Evolutionary conservation across 2,113 vertebrate species (phyloP).

Genomic region (Tympanuchus pallidicinctus): DNA sequence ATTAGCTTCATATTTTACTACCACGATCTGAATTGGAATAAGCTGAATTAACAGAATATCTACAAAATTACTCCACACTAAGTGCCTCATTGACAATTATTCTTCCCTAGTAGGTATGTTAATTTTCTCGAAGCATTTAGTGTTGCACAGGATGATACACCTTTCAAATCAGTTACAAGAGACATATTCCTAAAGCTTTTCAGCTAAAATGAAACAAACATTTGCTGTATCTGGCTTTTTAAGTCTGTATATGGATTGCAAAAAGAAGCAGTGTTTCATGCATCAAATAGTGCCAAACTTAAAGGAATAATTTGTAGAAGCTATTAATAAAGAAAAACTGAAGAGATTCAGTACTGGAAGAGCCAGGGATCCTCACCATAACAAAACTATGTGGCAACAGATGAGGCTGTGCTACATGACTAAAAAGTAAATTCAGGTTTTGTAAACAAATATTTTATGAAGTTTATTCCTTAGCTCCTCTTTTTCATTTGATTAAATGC

Average conservation of each 20-base stretch:
- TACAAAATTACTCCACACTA: background rate
- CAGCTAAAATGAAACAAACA: background rate
- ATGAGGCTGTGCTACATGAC: fast-evolving
- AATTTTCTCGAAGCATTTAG: background rate
- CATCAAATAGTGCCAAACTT: background rate
- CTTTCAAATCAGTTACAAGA: background rate
- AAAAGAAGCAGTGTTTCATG: background rate
- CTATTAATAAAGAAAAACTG: background rate
- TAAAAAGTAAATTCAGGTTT: background rate
- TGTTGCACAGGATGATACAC: background rate
- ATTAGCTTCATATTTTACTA: background rate
- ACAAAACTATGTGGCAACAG: background rate
- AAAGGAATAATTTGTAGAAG: background rate
- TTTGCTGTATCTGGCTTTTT: background rate
- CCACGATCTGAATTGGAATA: background rate
- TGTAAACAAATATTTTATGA: fast-evolving
- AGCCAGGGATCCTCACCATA: fast-evolving
- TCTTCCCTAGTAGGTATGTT: background rate
- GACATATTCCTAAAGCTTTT: background rate
- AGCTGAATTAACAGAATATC: background rate
- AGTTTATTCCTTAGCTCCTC: background rate
- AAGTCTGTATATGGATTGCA: background rate
- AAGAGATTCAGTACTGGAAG: background rate
- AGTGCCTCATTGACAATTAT: background rate
- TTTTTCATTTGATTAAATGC: background rate